Percentiles rank a stretch among this genome's conserved stretches.
These are phyloP conservation scores for Euclidia mi DNA, from an alignment of 2,888 invertebrate genomes.

Conservation along the genomic window DNA sequence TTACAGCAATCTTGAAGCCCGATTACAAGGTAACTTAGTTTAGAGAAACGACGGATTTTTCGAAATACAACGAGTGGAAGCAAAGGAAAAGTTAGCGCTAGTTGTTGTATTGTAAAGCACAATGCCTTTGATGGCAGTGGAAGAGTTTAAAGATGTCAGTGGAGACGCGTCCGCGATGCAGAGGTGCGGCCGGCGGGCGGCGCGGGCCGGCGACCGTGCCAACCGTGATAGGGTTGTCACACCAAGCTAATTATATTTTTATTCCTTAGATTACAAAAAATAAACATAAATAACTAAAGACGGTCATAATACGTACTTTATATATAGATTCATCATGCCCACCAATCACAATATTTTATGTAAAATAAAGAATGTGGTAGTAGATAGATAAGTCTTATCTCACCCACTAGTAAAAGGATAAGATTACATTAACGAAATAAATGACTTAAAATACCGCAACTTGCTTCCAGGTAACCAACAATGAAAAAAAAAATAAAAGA, in stretches of 20 bases:
- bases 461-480: too few relatives aligned
- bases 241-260: not conserved
- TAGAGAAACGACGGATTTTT: slow-evolving; percentile 5
- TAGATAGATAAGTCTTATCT: too few relatives aligned
- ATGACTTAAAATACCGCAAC: too few relatives aligned
- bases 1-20: not conserved
- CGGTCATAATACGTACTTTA: too few relatives aligned
- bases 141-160: slow-evolving; percentile 55
- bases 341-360: too few relatives aligned
- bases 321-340: too few relatives aligned
- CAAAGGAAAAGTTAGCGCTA: slow-evolving; percentile 37
- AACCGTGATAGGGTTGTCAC: slow-evolving; percentile 46
- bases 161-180: slow-evolving; percentile 43
- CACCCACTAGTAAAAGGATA: too few relatives aligned
- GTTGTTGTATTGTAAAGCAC: slow-evolving; percentile 46
- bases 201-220: slow-evolving; percentile 46
- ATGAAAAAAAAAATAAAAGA: too few relatives aligned
- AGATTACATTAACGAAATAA: too few relatives aligned
- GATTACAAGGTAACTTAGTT: slow-evolving; percentile 7
- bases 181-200: slow-evolving; percentile 55
- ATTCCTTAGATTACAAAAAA: too few relatives aligned
- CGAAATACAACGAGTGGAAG: slow-evolving; percentile 20
- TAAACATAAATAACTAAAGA: too few relatives aligned
- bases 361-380: too few relatives aligned
- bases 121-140: slow-evolving; percentile 50